Conservation (phyloP, 2,113 vertebrate species). For the Gasterosteus aculeatus region DNA sequence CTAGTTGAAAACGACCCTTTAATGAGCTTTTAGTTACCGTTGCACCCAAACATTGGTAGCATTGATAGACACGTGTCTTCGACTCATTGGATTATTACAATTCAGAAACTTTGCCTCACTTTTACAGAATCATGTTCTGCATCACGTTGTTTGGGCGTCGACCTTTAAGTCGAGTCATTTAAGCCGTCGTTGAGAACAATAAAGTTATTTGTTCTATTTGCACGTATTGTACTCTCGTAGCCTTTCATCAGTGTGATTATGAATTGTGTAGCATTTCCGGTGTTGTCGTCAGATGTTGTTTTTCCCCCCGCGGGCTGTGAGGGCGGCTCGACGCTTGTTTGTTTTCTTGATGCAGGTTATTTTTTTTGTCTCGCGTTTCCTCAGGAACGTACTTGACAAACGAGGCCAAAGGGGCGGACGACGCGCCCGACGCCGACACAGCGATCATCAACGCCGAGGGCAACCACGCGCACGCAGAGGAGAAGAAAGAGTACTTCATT, state of each 20-base stretch:
- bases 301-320: conserved; percentile 41
- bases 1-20: neutral
- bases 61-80: neutral
- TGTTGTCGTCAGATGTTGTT: conserved; percentile 61
- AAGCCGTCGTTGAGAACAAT: neutral
- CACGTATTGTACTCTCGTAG: conserved; percentile 30
- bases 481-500: conserved; percentile 99
- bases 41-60: neutral
- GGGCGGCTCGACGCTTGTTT: conserved; percentile 45
- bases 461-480: conserved; percentile 97
- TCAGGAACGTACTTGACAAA: conserved; percentile 99
- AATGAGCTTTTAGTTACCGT: neutral
- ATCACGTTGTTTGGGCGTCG: neutral
- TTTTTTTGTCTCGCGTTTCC: conserved; percentile 23
- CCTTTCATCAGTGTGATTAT: conserved; percentile 48
- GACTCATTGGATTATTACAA: neutral
- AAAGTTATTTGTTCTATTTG: conserved; percentile 29
- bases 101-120: neutral
- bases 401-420: conserved; percentile 99
- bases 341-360: conserved; percentile 11
- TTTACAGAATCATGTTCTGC: neutral
- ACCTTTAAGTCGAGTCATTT: neutral
- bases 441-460: conserved; percentile 99
- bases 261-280: conserved; percentile 64
- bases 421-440: conserved; percentile 97